phyloP scores from a whole-genome alignment of 2,797 vertebrate genomes.

The Sphaeramia orbicularis region DNA sequence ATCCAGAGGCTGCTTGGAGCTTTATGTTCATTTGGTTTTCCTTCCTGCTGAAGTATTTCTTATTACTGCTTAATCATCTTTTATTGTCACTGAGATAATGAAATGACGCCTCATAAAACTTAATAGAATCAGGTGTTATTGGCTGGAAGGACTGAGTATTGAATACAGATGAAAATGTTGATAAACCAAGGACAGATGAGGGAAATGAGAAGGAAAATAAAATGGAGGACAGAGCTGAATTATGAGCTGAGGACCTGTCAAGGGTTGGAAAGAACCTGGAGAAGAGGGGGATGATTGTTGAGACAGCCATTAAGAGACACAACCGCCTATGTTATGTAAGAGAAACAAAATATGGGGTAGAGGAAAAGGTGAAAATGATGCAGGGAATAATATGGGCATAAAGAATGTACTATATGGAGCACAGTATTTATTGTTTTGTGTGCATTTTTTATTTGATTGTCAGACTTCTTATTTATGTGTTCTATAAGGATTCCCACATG shows the following conservation, averaged over 20 bases:
- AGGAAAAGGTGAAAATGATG: background rate
- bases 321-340: background rate
- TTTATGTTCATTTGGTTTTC: slow-evolving; percentile 36
- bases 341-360: background rate
- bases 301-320: background rate
- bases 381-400: no score
- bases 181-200: slow-evolving; percentile 5
- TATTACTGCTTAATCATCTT: slow-evolving; percentile 42
- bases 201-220: background rate
- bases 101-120: slow-evolving; percentile 47
- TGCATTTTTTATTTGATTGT: no score
- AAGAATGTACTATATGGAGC: no score
- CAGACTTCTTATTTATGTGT: no score
- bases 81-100: slow-evolving; percentile 40
- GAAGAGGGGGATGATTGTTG: background rate
- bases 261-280: background rate
- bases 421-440: no score
- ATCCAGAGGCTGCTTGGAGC: background rate
- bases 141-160: slow-evolving; percentile 11
- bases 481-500: no score
- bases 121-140: slow-evolving; percentile 50
- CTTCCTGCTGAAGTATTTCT: slow-evolving; percentile 35
- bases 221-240: slow-evolving; percentile 1
- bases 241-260: background rate
- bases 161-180: slow-evolving; percentile 13